Conservation (phyloP, 2,888 invertebrate species). For the Pammene fasciana region DNA sequence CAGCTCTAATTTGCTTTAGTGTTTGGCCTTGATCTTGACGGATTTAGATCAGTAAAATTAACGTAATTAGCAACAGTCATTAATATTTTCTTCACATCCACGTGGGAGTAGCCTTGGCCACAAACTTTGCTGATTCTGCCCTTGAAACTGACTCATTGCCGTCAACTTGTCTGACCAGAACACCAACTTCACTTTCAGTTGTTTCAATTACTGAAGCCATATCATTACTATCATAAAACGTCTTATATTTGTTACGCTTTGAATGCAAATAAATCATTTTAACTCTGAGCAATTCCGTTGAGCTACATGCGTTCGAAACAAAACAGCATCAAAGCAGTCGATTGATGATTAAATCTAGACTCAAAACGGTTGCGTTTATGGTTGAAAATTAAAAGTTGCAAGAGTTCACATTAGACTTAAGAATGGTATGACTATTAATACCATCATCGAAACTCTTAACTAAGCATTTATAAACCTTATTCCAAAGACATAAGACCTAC, state of each 20-base stretch:
- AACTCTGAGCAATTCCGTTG: neutral
- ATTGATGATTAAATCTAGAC: neutral
- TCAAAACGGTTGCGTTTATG: neutral
- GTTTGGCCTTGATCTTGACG: neutral
- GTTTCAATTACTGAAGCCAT: slow-evolving; percentile 7
- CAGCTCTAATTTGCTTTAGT: neutral
- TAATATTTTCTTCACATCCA: slow-evolving; percentile 12
- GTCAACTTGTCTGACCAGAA: slow-evolving; percentile 27
- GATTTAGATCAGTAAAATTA: neutral
- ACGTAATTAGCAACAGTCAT: slow-evolving; percentile 8
- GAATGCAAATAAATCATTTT: neutral
- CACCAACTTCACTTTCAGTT: slow-evolving; percentile 19
- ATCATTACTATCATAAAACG: neutral
- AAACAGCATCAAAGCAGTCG: neutral
- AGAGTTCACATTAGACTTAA: neutral
- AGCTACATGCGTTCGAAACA: slow-evolving; percentile 1
- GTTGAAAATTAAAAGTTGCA: neutral
- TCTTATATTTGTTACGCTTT: neutral
- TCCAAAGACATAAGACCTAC: too few relatives aligned
- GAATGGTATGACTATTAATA: neutral
- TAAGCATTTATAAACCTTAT: too few relatives aligned
- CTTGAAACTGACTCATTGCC: slow-evolving; percentile 30
- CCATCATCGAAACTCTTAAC: neutral
- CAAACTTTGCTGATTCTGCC: slow-evolving; percentile 26
- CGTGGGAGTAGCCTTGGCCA: slow-evolving; percentile 25